Percentiles rank a stretch among this genome's conserved stretches.
phyloP scores from a whole-genome alignment of 2,113 vertebrate species.

The Chionis minor region DNA sequence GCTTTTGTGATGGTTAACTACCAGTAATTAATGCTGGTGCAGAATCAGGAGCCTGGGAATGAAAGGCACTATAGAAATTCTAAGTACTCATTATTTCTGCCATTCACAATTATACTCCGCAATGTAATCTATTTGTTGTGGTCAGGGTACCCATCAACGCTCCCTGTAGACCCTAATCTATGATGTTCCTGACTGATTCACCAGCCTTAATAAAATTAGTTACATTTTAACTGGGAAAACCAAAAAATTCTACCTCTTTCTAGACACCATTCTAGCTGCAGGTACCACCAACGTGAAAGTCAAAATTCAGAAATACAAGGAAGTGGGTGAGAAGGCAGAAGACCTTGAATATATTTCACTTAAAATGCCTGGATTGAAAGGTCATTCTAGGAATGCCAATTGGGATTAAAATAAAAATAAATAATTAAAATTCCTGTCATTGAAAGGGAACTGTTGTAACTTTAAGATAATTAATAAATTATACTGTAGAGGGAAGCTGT shows the following conservation, averaged over 20 bases:
- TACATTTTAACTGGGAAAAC: not conserved
- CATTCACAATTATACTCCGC: not conserved
- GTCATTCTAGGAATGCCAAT: not conserved
- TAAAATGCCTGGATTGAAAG: not conserved
- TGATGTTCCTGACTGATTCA: not conserved
- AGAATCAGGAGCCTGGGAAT: not conserved
- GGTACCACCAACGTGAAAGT: not conserved
- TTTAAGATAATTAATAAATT: not conserved
- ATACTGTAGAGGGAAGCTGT: not conserved
- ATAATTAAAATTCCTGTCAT: not conserved
- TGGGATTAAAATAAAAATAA: not conserved
- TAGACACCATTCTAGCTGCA: not conserved
- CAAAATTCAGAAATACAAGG: not conserved
- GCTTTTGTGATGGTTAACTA: not conserved
- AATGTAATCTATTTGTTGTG: not conserved
- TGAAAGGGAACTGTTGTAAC: not conserved
- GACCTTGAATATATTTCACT: not conserved
- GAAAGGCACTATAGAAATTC: constrained; percentile 5
- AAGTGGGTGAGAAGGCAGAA: not conserved
- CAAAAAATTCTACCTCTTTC: not conserved
- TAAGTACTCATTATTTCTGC: constrained; percentile 10
- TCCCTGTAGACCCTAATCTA: not conserved
- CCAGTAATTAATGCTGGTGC: not conserved
- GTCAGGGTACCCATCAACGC: not conserved
- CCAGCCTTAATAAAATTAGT: not conserved